phyloP scores from a whole-genome alignment of 2,888 invertebrate genomes.

The Hyppa rectilinea region DNA sequence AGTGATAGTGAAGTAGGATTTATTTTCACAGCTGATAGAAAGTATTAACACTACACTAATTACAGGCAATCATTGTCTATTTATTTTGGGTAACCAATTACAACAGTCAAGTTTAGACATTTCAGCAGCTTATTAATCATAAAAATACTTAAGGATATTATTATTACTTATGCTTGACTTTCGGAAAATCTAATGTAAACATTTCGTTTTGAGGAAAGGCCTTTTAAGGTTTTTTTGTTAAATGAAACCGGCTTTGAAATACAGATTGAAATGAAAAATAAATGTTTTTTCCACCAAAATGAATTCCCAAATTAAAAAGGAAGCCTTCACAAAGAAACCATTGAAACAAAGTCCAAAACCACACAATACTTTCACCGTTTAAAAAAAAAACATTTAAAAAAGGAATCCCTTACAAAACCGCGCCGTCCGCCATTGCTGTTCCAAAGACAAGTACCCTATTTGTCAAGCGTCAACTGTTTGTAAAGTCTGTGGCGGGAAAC shows the following conservation, averaged over 20 bases:
- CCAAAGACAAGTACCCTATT: constrained; percentile 66
- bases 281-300: not conserved
- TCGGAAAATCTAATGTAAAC: not conserved
- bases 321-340: not conserved
- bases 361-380: constrained; percentile 19
- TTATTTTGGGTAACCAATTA: no score
- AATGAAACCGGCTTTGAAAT: not conserved
- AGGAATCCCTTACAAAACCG: constrained; percentile 45
- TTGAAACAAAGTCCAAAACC: not conserved
- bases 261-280: not conserved
- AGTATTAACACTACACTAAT: no score
- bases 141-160: no score
- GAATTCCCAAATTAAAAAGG: not conserved
- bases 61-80: no score
- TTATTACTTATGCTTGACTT: not conserved
- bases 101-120: not conserved
- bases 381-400: constrained; percentile 50
- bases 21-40: no score
- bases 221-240: not conserved
- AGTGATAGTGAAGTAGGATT: no score
- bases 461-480: constrained; percentile 67
- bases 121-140: not conserved
- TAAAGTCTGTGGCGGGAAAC: constrained; percentile 59
- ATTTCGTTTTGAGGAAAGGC: not conserved
- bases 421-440: constrained; percentile 43